Conservation (phyloP, 2,113 vertebrate genomes). For the Cololabis saira region DNA sequence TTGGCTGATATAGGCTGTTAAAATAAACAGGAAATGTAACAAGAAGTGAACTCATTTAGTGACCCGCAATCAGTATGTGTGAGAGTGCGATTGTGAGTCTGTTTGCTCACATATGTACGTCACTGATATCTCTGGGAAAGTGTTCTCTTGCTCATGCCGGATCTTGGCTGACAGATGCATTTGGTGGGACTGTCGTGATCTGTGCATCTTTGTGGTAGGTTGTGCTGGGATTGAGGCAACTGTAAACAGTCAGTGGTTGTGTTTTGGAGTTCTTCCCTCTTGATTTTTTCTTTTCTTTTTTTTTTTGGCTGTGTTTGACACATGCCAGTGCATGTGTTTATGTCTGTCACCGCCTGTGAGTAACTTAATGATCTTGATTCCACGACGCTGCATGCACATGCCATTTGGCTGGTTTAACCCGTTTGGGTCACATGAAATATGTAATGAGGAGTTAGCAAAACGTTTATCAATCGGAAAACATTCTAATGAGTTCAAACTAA, state of each 20-base stretch:
- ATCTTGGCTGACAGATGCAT: constrained; percentile 71
- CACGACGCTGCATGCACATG: too few species aligned
- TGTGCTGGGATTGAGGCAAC: constrained; percentile 55
- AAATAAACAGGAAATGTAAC: constrained; percentile 52
- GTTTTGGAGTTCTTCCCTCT: constrained; percentile 53
- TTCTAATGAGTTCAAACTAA: too few species aligned
- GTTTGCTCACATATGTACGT: constrained; percentile 57
- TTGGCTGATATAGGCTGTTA: constrained; percentile 13
- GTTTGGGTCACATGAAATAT: neutral
- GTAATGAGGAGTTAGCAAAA: neutral
- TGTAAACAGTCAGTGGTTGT: constrained; percentile 62
- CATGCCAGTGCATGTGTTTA: constrained; percentile 49
- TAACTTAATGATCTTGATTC: neutral
- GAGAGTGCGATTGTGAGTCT: constrained; percentile 23
- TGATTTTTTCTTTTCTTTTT: constrained; percentile 21
- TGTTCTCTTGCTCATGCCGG: constrained; percentile 51
- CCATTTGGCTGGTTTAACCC: neutral
- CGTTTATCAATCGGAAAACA: neutral
- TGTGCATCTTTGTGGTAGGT: constrained; percentile 35
- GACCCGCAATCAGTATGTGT: constrained; percentile 32
- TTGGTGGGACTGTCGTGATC: constrained; percentile 58
- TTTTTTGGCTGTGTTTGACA: constrained; percentile 48
- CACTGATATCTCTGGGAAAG: constrained; percentile 81
- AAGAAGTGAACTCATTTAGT: constrained; percentile 43
- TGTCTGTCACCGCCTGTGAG: constrained; percentile 49